A percentile compares a stretch with the other conserved stretches of the same genome.
phyloP scores from a whole-genome alignment of 2,888 invertebrate genomes.

The Eupsilia transversa region DNA sequence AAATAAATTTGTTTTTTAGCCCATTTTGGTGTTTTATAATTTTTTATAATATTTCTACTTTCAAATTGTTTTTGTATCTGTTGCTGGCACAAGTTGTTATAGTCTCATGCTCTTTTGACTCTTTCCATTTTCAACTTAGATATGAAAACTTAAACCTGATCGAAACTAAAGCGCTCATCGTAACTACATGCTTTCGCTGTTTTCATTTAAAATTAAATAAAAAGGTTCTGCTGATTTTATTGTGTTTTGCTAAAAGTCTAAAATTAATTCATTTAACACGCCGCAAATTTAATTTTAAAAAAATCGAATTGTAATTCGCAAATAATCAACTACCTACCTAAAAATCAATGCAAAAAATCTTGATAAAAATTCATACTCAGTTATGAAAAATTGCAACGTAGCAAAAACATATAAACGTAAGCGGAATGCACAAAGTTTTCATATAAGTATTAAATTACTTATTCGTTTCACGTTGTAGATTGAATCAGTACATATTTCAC shows the following conservation, averaged over 20 bases:
- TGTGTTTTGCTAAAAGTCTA: too few relatives aligned
- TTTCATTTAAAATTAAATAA: background rate
- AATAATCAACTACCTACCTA: background rate
- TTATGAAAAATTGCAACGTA: background rate
- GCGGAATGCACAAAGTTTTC: conserved; percentile 24
- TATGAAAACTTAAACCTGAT: background rate
- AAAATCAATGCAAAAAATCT: background rate
- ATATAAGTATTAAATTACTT: conserved; percentile 7
- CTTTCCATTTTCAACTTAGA: background rate
- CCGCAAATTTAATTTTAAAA: too few relatives aligned
- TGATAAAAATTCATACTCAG: background rate
- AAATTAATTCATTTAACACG: too few relatives aligned
- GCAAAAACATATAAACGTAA: conserved; percentile 13
- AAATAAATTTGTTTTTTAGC: background rate
- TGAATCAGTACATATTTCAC: conserved; percentile 51
- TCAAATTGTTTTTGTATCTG: background rate
- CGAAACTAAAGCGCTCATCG: background rate
- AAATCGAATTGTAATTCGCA: too few relatives aligned
- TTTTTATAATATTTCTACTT: background rate
- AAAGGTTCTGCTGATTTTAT: background rate
- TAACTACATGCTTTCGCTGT: background rate
- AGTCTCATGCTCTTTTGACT: background rate
- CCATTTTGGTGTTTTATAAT: background rate
- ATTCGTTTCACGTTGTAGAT: conserved; percentile 35
- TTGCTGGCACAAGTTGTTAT: too few relatives aligned